Evolutionary conservation across 2,888 invertebrate genomes (phyloP), one percentile per base, ranked within the genome.

Genomic region (Temnothorax ravouxi): DNA sequence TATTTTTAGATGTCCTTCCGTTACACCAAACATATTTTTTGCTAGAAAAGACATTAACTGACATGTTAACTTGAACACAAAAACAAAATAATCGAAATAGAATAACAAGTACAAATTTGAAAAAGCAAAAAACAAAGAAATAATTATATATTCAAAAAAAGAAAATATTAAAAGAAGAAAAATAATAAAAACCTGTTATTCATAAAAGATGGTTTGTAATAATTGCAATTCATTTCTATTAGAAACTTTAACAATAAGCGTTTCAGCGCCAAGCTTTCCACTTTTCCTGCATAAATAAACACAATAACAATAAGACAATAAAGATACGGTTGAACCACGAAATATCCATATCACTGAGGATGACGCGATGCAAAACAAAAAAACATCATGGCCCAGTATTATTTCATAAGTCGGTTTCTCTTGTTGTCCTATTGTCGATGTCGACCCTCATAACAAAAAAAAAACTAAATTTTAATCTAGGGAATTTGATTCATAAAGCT

Each of bases 131-230:
- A 67, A 34, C 18, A 6, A 34, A 9, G 13, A 54, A 34, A 61
- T 41, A 34, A 34, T 25, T 25, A 1, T 9, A 61, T 11, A n/a
- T 11, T 61, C 1, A 18, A 25, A 25, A 25, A n/a, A 25, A 44
- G 6, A 50, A 50, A n/a, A 34, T 13, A 34, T 0, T 38, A 3
- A 34, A 34, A 64, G 41, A 13, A 15, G 29, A 34, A 6, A 71
- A 71, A 29, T 34, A 52, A 71, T 21, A 71, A 0, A 21, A 71
- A 71, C 69, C 34, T 71, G n/a, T 52, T 52, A 71, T 66, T 66
- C 8, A 0, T 66, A 8, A 25, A 4, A 38, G 3, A 11, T 38
- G 4, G 38, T 38, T 38, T 38, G 15, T 25, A 9, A 61, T 8
- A 34, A 34, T 34, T 34, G 11, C 11, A 11, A 62, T 18, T 50